Conservation (phyloP, 2,113 vertebrate genomes). For the Ceyx cyanopectus region DNA sequence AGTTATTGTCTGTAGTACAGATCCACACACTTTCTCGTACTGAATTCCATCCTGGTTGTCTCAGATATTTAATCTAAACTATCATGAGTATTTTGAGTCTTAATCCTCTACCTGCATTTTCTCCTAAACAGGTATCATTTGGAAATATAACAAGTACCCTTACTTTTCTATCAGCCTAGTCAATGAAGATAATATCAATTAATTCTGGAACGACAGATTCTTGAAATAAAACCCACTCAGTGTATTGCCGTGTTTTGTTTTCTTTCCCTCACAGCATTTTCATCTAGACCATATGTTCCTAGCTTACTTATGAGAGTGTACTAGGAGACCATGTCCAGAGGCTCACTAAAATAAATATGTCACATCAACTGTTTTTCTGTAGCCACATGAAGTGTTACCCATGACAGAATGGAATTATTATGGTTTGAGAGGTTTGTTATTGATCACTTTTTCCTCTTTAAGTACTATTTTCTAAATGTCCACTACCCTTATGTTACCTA, state of each 20-base stretch:
- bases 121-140: background rate
- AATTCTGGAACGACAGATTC: constrained; percentile 24
- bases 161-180: background rate
- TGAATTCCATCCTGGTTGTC: background rate
- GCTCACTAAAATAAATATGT: background rate
- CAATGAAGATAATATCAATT: constrained; percentile 38
- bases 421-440: background rate
- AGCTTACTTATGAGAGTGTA: background rate
- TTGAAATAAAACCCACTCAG: background rate
- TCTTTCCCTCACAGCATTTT: constrained; percentile 10
- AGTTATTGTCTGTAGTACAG: background rate
- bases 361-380: background rate
- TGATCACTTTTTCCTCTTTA: background rate
- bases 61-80: background rate
- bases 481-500: background rate
- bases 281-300: constrained; percentile 12
- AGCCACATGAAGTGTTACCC: background rate
- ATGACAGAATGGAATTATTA: background rate
- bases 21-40: background rate
- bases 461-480: background rate
- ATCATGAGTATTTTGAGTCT: background rate
- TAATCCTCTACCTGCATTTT: background rate
- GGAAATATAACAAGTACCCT: background rate
- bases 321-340: background rate
- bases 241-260: background rate